These are phyloP conservation scores for Agriopis leucophaearia DNA, from an alignment of 2,888 invertebrate species.

Conservation along the genomic window DNA sequence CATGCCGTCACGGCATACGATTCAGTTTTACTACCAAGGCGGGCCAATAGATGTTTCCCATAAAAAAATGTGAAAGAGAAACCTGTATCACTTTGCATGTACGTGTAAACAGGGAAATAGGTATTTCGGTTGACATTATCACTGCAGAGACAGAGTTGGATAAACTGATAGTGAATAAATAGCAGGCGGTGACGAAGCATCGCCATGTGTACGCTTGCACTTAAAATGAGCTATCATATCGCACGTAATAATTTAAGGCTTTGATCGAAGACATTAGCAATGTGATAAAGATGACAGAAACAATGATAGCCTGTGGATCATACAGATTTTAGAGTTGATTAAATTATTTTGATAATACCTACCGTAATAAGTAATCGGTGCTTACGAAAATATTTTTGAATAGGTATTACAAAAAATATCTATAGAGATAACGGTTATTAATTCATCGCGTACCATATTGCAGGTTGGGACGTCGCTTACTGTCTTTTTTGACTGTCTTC, in stretches of 20 bases:
- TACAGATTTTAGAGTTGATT: neutral
- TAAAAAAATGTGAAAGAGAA: neutral
- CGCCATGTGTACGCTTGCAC: neutral
- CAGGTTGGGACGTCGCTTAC: constrained; percentile 63
- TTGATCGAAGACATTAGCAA: neutral
- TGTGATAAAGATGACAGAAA: neutral
- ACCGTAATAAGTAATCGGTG: no score
- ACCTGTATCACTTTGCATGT: neutral
- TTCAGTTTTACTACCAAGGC: no score
- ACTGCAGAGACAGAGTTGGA: neutral
- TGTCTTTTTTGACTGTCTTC: constrained; percentile 56
- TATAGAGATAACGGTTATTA: neutral
- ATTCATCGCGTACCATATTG: constrained; percentile 10
- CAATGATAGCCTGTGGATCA: neutral
- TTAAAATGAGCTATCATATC: neutral
- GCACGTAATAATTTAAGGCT: neutral
- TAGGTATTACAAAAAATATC: neutral
- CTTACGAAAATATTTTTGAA: no score
- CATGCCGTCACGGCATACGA: no score
- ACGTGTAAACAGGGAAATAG: neutral
- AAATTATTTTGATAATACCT: neutral
- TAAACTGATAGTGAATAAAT: neutral
- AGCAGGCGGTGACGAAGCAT: neutral
- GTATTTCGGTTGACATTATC: neutral
- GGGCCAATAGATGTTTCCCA: no score